These are phyloP conservation scores for Drosophila quinaria DNA, from an alignment of 2,888 invertebrate species.

Conservation along the genomic window DNA sequence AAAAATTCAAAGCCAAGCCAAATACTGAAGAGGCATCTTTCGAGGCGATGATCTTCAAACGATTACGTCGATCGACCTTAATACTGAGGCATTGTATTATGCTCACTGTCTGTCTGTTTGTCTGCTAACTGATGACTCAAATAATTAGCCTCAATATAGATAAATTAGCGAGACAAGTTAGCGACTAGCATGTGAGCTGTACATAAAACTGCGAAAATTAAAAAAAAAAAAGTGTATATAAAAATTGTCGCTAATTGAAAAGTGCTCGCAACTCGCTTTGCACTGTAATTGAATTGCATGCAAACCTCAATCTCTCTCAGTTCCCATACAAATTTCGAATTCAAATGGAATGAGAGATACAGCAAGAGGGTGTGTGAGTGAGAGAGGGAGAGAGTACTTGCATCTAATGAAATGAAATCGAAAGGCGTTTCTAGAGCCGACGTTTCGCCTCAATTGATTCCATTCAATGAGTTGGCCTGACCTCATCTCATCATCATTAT, in stretches of 20 bases:
- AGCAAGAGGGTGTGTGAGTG: neutral
- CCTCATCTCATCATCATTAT: conserved; percentile 38
- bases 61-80: conserved; percentile 34
- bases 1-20: conserved; percentile 51
- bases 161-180: conserved; percentile 68
- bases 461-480: conserved; percentile 51
- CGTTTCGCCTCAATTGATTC: conserved; percentile 60
- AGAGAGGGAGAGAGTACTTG: conserved; percentile 4
- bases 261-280: conserved; percentile 58
- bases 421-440: conserved; percentile 49
- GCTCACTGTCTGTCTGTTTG: conserved; percentile 21
- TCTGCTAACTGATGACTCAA: conserved; percentile 43
- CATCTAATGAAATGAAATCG: conserved; percentile 60
- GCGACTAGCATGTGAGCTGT: conserved; percentile 41
- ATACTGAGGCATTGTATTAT: conserved; percentile 19
- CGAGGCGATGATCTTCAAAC: conserved; percentile 57
- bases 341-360: conserved; percentile 17
- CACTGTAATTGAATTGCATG: conserved; percentile 78
- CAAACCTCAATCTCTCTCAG: conserved; percentile 30
- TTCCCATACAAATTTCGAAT: conserved; percentile 5
- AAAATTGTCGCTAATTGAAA: conserved; percentile 65
- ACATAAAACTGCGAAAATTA: conserved; percentile 27
- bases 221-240: neutral
- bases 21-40: conserved; percentile 26
- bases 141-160: conserved; percentile 76